Evolutionary conservation across 2,797 vertebrate genomes (phyloP), one percentile per base, ranked within the genome.

Genomic region (Paramormyrops hopkinsi): DNA sequence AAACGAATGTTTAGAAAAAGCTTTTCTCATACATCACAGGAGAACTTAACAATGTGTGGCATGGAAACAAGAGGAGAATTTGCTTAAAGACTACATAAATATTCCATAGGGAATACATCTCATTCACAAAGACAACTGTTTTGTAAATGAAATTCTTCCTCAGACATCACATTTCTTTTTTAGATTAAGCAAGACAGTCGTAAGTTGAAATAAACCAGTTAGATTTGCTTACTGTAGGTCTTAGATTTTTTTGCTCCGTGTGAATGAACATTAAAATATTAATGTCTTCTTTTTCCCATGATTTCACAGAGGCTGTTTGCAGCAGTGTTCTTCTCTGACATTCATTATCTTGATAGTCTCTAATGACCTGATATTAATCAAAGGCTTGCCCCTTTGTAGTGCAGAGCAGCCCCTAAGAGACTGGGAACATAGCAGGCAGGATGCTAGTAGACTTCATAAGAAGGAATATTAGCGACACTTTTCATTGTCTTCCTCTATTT

Each of bases 311-410:
- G 33, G n/a, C n/a, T 69, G 86, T 88, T 88, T 65, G 33, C 86
- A 88, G 86, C 41, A 48, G 25, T 37, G 53, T 56, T 87, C 29
- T 14, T 88, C 29, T 9, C 65, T 79, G 88, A 88, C 62, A 88
- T 79, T 19, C 65, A 76, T 76, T 88, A 88, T 79, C 88, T 88
- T 73, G 62, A 88, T 76, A n/a, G 59, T 44, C 88, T 33, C 48
- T 79, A 76, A 76, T 88, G 62, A 53, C 88, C 88, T 53, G 14
- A 17, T 88, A 88, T 76, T 88, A 51, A 51, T 79, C 62, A 88
- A 73, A 73, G n/a, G 29, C 22, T 25, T 14, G 46, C 22, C 88
- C 33, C 46, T 88, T 79, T 76, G 46, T 29, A 76, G 65, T 25
- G 44, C 46, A 76, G 62, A 17, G 65, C 50, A 87, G 29, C 29